phyloP scores from a whole-genome alignment of 2,113 vertebrate genomes.

The Alligator sinensis region DNA sequence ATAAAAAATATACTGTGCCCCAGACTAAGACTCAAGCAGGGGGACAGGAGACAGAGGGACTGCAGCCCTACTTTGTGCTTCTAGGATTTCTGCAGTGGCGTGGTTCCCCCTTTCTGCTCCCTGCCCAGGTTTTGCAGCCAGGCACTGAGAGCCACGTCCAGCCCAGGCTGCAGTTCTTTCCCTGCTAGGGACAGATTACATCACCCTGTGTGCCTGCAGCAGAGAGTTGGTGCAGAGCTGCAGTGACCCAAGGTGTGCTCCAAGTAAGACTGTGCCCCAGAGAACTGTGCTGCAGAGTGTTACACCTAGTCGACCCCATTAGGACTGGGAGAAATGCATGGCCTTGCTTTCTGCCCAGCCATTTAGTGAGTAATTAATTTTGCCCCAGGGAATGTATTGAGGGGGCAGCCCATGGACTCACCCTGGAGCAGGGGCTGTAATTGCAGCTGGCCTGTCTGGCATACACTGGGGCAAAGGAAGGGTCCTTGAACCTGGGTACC shows the following conservation, averaged over 20 bases:
- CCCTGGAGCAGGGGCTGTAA: not conserved
- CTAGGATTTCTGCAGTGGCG: not conserved
- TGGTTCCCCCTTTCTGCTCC: rapidly evolving
- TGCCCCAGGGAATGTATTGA: not conserved
- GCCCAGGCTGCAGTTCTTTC: not conserved
- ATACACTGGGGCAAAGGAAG: not conserved
- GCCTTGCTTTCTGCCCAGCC: not conserved
- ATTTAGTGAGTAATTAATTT: not conserved
- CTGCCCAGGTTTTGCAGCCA: not conserved
- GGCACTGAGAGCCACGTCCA: not conserved
- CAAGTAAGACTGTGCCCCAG: not conserved
- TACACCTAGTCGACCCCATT: no score
- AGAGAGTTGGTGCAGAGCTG: not conserved
- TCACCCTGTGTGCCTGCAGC: not conserved
- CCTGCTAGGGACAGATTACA: not conserved
- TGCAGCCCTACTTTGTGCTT: not conserved
- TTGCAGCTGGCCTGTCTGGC: not conserved
- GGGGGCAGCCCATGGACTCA: rapidly evolving
- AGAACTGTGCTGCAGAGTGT: not conserved
- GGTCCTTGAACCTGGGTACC: not conserved
- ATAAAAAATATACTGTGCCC: not conserved
- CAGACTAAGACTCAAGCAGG: not conserved
- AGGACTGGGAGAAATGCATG: not conserved
- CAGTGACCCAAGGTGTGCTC: not conserved
- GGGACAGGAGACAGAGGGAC: not conserved